Base-by-base conservation (phyloP, 1,140 invertebrate genomes). In the Drosophila obscura region DNA sequence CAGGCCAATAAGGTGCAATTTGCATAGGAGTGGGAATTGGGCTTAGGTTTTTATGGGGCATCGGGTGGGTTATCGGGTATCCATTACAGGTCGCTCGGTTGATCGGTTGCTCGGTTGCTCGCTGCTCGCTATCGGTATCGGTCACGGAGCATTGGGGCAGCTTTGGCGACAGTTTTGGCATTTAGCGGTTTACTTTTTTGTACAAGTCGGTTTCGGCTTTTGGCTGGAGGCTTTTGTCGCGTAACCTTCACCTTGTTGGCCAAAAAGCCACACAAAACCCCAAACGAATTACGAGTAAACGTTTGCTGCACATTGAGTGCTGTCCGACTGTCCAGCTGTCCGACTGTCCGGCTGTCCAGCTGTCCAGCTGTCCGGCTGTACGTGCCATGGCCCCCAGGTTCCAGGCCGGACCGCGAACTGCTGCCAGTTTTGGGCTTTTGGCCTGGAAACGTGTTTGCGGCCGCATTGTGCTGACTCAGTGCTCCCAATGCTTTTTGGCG, bases 161-260 rank as follows among this genome's bases (percentile, higher is more conserved):
- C n/a, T 57, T 16, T 31, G 28, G 9, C 19, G 6, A 24, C 48
- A 53, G 3, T 53, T 13, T n/a, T 3, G 22, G 31, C 15, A 51
- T 39, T 53, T 26, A n/a, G 9, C 49, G 15, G 9, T 24, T 26
- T 52, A 22, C 13, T 15, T 66, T 46, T 15, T 28, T 28, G 31
- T 3, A 31, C 28, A 7, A 8, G 7, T 31, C 28, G 28, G 7
- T 31, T 64, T n/a, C 28, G 5, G 4, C 26, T 56, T 55, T 28
- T n/a, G 45, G 13, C 13, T 41, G 5, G 31, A 11, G 31, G 5
- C 15, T 39, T 19, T 28, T 55, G 66, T 49, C 44, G 15, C 45
- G 28, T 65, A 84, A 84, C 80, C 80, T 84, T 84, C 73, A 84
- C 80, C 80, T 84, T 84, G 80, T 84, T 84, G 73, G 62, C 77